A percentile compares a stretch with the other conserved stretches of the same genome.
phyloP scores from a whole-genome alignment of 1,140 invertebrate species.

The Marisa cornuarietis region DNA sequence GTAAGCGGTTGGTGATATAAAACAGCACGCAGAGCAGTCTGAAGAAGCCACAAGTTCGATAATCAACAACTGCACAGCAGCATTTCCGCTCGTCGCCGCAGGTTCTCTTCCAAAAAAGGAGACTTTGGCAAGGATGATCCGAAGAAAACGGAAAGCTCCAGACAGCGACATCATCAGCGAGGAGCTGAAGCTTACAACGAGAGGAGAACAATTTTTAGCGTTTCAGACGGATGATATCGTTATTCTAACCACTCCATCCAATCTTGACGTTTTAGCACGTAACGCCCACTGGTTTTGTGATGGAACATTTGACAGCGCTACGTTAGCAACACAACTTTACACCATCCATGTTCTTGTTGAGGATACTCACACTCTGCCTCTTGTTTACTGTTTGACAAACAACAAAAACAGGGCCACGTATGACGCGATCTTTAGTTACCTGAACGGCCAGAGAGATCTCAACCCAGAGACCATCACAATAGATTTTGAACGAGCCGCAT shows the following conservation, averaged over 20 bases:
- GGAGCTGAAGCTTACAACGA: slow-evolving; percentile 16
- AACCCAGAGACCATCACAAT: too few species aligned
- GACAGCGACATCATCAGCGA: too few species aligned
- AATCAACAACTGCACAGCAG: slow-evolving; percentile 14
- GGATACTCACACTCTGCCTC: slow-evolving; percentile 14
- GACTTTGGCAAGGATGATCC: too few species aligned
- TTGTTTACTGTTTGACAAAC: slow-evolving; percentile 14
- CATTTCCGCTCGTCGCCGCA: slow-evolving; percentile 10
- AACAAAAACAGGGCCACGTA: slow-evolving; percentile 15
- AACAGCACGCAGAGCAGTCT: slow-evolving; percentile 14
- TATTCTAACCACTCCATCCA: slow-evolving; percentile 16
- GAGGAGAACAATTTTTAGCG: slow-evolving; percentile 14
- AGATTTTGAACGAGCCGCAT: too few species aligned
- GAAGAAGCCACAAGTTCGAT: slow-evolving; percentile 16
- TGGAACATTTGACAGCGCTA: slow-evolving; percentile 14
- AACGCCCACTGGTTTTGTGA: slow-evolving; percentile 16
- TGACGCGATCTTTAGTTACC: slow-evolving; percentile 14
- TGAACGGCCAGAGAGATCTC: too few species aligned
- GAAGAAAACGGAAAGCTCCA: too few species aligned
- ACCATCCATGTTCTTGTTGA: too few species aligned
- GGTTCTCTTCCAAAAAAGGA: slow-evolving; percentile 16
- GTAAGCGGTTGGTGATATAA: slow-evolving; percentile 12
- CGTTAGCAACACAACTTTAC: slow-evolving; percentile 16
- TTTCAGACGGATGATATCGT: slow-evolving; percentile 14
- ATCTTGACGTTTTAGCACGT: slow-evolving; percentile 16